phyloP scores from a whole-genome alignment of 1,140 invertebrate species.

The Cephus cinctus region DNA sequence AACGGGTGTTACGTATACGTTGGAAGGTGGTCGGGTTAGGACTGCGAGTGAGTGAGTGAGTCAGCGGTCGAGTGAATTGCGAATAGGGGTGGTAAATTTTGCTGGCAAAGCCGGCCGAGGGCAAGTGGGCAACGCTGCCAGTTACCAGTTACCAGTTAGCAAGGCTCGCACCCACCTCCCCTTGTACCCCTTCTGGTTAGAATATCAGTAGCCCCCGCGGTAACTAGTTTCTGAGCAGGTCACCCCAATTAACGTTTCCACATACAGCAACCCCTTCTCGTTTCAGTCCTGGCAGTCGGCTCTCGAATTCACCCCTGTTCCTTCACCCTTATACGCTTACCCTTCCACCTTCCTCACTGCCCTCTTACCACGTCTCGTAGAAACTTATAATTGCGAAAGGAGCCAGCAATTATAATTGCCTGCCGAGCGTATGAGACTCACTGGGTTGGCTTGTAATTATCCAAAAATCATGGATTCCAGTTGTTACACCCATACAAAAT shows the following conservation, averaged over 20 bases:
- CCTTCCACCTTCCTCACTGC: conserved; percentile 11
- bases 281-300: conserved; percentile 5
- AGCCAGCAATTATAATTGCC: conserved; percentile 58
- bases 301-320: too few species aligned
- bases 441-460: conserved; percentile 45
- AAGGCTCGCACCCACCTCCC: conserved; percentile 16
- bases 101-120: conserved; percentile 5
- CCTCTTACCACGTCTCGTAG: conserved; percentile 42
- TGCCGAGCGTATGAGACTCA: conserved; percentile 38
- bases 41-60: conserved; percentile 4
- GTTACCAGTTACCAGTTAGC: too few species aligned
- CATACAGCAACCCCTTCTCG: conserved; percentile 36
- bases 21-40: too few species aligned
- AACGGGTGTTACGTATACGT: too few species aligned
- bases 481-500: too few species aligned
- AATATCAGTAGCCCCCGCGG: conserved; percentile 49
- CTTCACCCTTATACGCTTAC: too few species aligned
- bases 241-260: conserved; percentile 57
- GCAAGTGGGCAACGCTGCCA: too few species aligned
- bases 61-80: conserved; percentile 9
- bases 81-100: conserved; percentile 14
- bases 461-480: too few species aligned
- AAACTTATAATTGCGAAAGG: conserved; percentile 59
- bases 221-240: conserved; percentile 58
- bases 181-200: conserved; percentile 14